A percentile compares a stretch with the other conserved stretches of the same genome.
phyloP scores from a whole-genome alignment of 2,888 invertebrate genomes.

The Xanthorhoe designata region DNA sequence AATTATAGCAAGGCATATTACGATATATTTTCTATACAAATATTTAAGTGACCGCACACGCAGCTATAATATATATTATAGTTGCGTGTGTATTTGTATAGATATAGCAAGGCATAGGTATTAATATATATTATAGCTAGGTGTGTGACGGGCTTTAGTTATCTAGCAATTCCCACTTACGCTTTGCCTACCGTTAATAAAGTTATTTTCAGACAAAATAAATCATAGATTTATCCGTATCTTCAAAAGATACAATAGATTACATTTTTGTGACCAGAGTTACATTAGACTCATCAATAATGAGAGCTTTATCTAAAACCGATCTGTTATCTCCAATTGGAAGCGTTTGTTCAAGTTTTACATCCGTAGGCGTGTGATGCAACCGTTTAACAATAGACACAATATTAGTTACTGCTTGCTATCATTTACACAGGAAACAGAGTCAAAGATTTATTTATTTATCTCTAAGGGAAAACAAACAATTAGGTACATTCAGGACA shows the following conservation, averaged over 20 bases:
- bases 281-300: slow-evolving; percentile 19
- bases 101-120: too few relatives aligned
- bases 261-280: slow-evolving; percentile 5
- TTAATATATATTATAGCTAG: too few relatives aligned
- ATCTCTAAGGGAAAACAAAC: too few relatives aligned
- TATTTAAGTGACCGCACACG: too few relatives aligned
- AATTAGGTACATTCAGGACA: too few relatives aligned
- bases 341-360: slow-evolving; percentile 45
- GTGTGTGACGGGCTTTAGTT: too few relatives aligned
- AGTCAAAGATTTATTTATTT: too few relatives aligned
- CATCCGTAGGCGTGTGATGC: slow-evolving; percentile 53
- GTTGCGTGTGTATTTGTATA: too few relatives aligned
- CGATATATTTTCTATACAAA: too few relatives aligned
- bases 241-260: neutral
- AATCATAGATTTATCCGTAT: neutral
- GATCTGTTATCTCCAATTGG: slow-evolving; percentile 42
- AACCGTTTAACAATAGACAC: slow-evolving; percentile 54
- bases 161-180: neutral
- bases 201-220: too few relatives aligned
- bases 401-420: slow-evolving; percentile 15
- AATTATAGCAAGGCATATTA: too few relatives aligned
- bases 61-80: too few relatives aligned
- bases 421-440: slow-evolving; percentile 7
- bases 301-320: slow-evolving; percentile 28
- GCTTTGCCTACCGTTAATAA: neutral